Conservation (phyloP, 2,797 vertebrate species). For the Coccyzus lansbergi region DNA sequence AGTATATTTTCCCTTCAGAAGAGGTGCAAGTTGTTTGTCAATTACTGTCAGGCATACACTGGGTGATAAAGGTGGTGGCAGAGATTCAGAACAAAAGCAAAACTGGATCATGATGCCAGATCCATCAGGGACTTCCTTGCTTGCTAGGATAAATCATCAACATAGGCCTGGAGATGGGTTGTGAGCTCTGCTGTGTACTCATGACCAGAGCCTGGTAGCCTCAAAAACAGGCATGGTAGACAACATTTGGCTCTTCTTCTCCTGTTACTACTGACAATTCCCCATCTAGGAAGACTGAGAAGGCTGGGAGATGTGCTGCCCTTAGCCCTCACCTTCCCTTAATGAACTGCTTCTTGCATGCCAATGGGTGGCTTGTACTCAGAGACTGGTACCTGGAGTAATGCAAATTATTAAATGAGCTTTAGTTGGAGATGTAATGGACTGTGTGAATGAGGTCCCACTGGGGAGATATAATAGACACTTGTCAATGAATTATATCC, state of each 20-base stretch:
- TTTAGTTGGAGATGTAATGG: slow-evolving; percentile 19
- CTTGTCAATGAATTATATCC: neutral
- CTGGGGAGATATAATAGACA: neutral
- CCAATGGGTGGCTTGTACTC: neutral
- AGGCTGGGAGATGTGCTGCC: neutral
- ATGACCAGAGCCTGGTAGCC: neutral
- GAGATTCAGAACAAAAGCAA: neutral
- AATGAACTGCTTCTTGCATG: neutral
- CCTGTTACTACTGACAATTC: neutral
- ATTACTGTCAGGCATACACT: neutral
- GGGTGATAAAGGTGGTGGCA: neutral
- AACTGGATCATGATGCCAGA: neutral
- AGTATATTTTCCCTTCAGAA: neutral
- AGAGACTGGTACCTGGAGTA: neutral
- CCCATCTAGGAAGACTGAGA: neutral
- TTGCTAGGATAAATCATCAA: neutral
- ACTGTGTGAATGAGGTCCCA: slow-evolving; percentile 32
- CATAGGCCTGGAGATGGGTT: neutral
- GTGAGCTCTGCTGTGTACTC: neutral
- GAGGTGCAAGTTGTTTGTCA: neutral
- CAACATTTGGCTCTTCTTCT: neutral
- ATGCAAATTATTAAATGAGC: neutral
- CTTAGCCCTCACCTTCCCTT: neutral
- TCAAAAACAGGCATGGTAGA: neutral
- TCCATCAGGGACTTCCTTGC: accelerated